A percentile compares a stretch with the other conserved stretches of the same genome.
phyloP scores from a whole-genome alignment of 1,140 invertebrate genomes.

The Patella vulgata region DNA sequence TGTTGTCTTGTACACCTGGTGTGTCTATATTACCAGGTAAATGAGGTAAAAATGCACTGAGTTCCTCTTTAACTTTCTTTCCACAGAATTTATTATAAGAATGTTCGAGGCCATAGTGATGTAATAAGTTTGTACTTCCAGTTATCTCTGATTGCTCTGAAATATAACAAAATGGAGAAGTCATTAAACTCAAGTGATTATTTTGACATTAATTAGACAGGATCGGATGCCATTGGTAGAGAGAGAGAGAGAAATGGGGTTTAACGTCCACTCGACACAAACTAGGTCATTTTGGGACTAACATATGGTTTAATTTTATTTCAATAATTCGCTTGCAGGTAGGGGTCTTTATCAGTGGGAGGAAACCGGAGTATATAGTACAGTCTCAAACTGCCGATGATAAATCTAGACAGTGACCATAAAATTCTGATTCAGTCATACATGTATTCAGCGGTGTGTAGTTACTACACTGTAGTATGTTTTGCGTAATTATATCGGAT shows the following conservation, averaged over 20 bases:
- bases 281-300: too few relatives aligned
- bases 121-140: conserved; percentile 96
- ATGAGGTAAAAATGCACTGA: conserved; percentile 94
- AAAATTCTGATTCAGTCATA: conserved; percentile 9
- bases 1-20: conserved; percentile 80
- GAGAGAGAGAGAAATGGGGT: too few relatives aligned
- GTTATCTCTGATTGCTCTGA: conserved; percentile 91
- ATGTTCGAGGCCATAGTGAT: conserved; percentile 94
- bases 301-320: too few relatives aligned
- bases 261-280: too few relatives aligned
- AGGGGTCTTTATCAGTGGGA: too few relatives aligned
- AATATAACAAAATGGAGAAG: conserved; percentile 57
- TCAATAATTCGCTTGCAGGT: too few relatives aligned
- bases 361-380: too few relatives aligned
- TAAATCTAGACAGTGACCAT: conserved; percentile 16
- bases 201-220: background rate
- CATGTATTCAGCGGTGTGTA: background rate
- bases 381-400: background rate
- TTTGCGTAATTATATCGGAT: too few relatives aligned
- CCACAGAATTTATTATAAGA: conserved; percentile 98
- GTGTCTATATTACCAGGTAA: conserved; percentile 94
- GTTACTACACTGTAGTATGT: background rate
- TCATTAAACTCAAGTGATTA: background rate
- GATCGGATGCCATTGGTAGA: background rate
- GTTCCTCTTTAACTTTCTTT: conserved; percentile 92